These are phyloP conservation scores for Centropus unirufus DNA, from an alignment of 2,113 vertebrate genomes.

Conservation along the genomic window DNA sequence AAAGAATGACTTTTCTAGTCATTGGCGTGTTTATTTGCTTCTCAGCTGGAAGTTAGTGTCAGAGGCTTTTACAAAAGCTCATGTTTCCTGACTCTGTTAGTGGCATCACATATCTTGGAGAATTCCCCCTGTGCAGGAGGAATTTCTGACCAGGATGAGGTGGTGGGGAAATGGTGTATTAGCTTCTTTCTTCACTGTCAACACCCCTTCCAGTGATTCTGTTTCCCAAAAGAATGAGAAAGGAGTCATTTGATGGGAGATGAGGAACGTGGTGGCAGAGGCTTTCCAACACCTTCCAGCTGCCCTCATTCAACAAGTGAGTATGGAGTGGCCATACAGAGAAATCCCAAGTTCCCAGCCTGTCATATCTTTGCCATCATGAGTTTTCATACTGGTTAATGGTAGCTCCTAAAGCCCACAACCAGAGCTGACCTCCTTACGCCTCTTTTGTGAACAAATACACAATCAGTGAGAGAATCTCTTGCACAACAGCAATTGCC, in stretches of 20 bases:
- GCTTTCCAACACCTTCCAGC: not conserved
- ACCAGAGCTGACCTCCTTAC: not conserved
- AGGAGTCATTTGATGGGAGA: not conserved
- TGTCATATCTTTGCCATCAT: not conserved
- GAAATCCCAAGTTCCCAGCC: not conserved
- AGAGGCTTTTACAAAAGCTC: not conserved
- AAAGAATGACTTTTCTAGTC: not conserved
- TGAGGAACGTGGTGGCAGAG: not conserved
- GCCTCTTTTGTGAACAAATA: fast-evolving
- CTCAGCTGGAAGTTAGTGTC: not conserved
- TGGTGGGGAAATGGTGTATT: fast-evolving
- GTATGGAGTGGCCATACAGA: not conserved
- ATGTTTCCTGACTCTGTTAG: not conserved
- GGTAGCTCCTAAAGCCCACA: not conserved
- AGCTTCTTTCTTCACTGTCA: not conserved
- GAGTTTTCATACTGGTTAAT: not conserved
- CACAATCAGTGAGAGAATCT: not conserved
- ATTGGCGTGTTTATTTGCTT: not conserved
- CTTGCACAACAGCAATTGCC: not conserved
- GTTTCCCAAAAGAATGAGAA: not conserved
- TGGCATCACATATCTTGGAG: not conserved
- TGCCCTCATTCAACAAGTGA: not conserved
- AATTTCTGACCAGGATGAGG: not conserved
- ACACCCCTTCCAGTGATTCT: not conserved
- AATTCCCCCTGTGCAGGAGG: not conserved